Base-by-base conservation (phyloP, 2,888 invertebrate species). In the Reticulitermes lucifugus region DNA sequence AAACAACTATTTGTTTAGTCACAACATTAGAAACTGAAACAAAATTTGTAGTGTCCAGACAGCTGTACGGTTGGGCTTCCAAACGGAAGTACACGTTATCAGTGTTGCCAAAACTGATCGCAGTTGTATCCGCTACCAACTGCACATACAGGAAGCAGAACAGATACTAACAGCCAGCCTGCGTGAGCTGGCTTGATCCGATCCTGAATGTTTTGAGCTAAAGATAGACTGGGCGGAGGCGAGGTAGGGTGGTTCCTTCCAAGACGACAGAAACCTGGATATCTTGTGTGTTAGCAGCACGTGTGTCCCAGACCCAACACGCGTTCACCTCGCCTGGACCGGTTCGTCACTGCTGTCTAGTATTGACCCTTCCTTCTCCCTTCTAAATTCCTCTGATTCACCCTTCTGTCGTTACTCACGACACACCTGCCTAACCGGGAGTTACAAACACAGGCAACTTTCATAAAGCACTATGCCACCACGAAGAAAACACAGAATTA, bases 201-300 rank as follows among this genome's bases (percentile, higher is more conserved):
- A 70, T 21, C 73, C 25, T 41, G 18, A 41, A 73, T 73, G 18
- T 73, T 10, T n/a, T 21, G 46, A 77, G 77, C 77, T 77, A 77
- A 77, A 77, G 77, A 77, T 77, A 77, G 77, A 77, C 35, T 77
- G 77, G 77, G 77, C 46, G 77, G 77, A 77, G 77, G 77, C 51
- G 46, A 77, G 46, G n/a, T n/a, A 77, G 77, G 77, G 77, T 77
- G 77, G 77, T 77, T 77, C 77, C 77, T 77, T 77, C 43, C 77
- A 41, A 77, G 46, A 77, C 77, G 46, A 51, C 46, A 77, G 77
- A 77, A n/a, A 22, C 51, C 22, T 46, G 46, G 43, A 46, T 46
- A 22, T 46, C 77, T n/a, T 51, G 22, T 12, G 18, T 55, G 55
- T 65, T 65, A 25, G 65, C 77, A 77, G 73, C 73, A 73, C 73